Evolutionary conservation across 2,888 invertebrate genomes (phyloP).

Genomic region (Hydriomena furcata): DNA sequence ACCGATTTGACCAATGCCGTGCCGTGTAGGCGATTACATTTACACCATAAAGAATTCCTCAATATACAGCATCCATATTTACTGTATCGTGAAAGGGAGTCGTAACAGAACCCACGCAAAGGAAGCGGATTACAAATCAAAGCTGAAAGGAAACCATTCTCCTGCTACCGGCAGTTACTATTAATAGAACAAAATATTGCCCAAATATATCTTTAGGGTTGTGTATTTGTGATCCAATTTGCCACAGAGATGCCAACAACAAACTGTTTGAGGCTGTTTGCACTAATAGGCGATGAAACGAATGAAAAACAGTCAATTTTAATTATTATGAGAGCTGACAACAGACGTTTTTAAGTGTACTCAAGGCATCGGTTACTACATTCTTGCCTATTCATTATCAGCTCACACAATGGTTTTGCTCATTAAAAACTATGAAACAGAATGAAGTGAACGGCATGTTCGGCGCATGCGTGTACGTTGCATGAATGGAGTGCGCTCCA

Average conservation of each 20-base stretch:
- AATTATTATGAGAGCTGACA: conserved; percentile 1
- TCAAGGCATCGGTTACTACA: conserved; percentile 16
- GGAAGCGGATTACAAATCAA: conserved; percentile 37
- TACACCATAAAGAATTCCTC: conserved; percentile 62
- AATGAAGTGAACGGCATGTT: conserved; percentile 50
- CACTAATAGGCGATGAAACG: background rate
- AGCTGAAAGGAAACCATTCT: conserved; percentile 32
- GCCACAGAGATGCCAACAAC: too few relatives aligned
- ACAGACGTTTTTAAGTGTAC: conserved; percentile 1
- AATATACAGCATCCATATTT: conserved; percentile 67
- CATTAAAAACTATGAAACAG: conserved; percentile 45
- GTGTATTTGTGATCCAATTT: background rate
- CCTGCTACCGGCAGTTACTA: conserved; percentile 12
- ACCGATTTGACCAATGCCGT: too few relatives aligned
- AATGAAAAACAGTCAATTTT: background rate
- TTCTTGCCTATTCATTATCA: conserved; percentile 38
- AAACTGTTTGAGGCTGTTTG: too few relatives aligned
- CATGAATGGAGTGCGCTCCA: conserved; percentile 70
- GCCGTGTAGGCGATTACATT: conserved; percentile 64
- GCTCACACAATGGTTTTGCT: conserved; percentile 39
- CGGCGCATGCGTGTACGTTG: conserved; percentile 53
- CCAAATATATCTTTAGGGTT: background rate
- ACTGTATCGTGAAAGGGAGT: conserved; percentile 58
- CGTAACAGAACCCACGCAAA: conserved; percentile 40
- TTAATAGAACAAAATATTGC: background rate